phyloP scores from a whole-genome alignment of 1,140 invertebrate species.

The Dendrolimus punctatus region DNA sequence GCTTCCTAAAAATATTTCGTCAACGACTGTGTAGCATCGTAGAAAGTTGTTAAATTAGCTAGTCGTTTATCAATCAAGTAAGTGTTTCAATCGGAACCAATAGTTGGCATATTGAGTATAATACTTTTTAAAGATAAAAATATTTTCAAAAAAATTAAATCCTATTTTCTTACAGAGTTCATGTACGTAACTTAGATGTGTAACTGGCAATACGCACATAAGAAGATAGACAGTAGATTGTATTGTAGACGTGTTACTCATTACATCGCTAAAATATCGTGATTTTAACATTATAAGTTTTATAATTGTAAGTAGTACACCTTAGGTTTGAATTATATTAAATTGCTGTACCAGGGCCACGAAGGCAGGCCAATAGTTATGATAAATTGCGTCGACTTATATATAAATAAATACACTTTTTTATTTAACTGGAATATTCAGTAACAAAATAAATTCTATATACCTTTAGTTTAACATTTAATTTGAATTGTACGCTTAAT shows the following conservation, averaged over 20 bases:
- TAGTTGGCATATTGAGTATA: conserved; percentile 51
- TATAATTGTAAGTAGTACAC: conserved; percentile 18
- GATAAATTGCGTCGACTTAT: no score
- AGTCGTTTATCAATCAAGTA: conserved; percentile 47
- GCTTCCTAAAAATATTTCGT: conserved; percentile 32
- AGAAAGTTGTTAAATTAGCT: conserved; percentile 46
- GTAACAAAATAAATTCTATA: no score
- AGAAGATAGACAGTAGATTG: conserved; percentile 31
- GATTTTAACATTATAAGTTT: conserved; percentile 14
- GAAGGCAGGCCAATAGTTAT: no score
- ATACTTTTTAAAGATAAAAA: conserved; percentile 45
- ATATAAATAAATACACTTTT: no score
- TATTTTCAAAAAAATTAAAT: conserved; percentile 67
- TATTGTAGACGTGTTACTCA: conserved; percentile 23
- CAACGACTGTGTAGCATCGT: conserved; percentile 57
- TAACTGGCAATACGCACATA: conserved; percentile 62
- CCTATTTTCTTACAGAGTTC: conserved; percentile 64
- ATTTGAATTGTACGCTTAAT: no score
- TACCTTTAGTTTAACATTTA: no score
- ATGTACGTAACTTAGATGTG: conserved; percentile 50
- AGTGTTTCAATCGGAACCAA: conserved; percentile 50
- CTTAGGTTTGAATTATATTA: background rate
- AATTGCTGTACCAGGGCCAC: no score
- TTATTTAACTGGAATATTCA: no score
- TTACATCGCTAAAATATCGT: conserved; percentile 9